phyloP scores from a whole-genome alignment of 2,888 invertebrate species.

The Drosophila fulvimacula region DNA sequence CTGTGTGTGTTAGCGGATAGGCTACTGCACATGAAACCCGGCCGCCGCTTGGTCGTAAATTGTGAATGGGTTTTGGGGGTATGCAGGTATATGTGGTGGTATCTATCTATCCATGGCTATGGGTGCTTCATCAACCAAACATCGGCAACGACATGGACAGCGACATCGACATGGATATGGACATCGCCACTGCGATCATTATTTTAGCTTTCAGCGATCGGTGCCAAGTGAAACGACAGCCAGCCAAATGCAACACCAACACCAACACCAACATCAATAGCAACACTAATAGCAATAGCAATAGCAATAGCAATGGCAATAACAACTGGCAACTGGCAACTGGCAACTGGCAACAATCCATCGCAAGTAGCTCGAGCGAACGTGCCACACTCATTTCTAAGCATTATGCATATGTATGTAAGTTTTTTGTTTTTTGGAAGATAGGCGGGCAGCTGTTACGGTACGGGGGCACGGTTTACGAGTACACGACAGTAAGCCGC shows the following conservation, averaged over 20 bases:
- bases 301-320: slow-evolving; percentile 1
- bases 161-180: slow-evolving; percentile 31
- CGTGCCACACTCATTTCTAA: slow-evolving; percentile 48
- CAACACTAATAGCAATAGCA: slow-evolving; percentile 14
- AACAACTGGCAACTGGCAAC: slow-evolving; percentile 20
- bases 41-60: slow-evolving; percentile 41
- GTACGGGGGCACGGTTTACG: slow-evolving; percentile 14
- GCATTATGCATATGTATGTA: slow-evolving; percentile 40
- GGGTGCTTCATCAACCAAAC: slow-evolving; percentile 48
- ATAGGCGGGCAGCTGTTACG: slow-evolving; percentile 19
- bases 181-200: slow-evolving; percentile 49
- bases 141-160: slow-evolving; percentile 26
- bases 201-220: slow-evolving; percentile 40
- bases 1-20: slow-evolving; percentile 3
- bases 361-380: slow-evolving; percentile 44
- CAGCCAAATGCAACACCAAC: slow-evolving; percentile 32
- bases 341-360: slow-evolving; percentile 32
- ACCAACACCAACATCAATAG: slow-evolving; percentile 22
- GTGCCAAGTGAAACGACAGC: slow-evolving; percentile 45
- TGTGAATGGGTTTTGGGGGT: slow-evolving; percentile 44
- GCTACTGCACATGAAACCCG: slow-evolving; percentile 45
- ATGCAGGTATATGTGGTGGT: not conserved
- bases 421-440: not conserved
- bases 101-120: slow-evolving; percentile 27
- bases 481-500: slow-evolving; percentile 47